Base-by-base conservation (phyloP, 2,888 invertebrate species). In the Muschampia plurimacula region DNA sequence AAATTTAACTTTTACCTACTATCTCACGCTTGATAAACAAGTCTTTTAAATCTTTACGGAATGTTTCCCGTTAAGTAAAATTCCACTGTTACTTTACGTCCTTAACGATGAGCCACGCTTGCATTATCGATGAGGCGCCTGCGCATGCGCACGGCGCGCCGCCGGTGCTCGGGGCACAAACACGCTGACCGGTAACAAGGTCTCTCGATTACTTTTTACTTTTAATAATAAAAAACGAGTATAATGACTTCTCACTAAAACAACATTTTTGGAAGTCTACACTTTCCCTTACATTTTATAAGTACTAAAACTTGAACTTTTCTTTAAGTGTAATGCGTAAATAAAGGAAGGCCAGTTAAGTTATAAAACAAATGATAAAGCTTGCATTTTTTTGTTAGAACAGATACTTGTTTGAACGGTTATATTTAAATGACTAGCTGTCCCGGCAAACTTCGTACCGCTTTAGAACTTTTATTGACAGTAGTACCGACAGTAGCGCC, bases 101-200 rank as follows among this genome's bases (percentile, higher is more conserved):
- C 57, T 64, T 65, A 64, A 57, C 46, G 65, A 70, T n/a, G 55
- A 57, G 52, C 39, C 52, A 55, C 64, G 65, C 39, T 57, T 64
- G 57, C 57, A 70, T 70, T 63, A 67, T 68, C 13, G 62, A 72
- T 72, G 68, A 32, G 67, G 64, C 67, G 71, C 71, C 71, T 71
- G 71, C 66, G 66, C 52, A 36, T 12, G 55, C 22, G 55, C 55
- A 49, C 13, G 70, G 46, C 46, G 60, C 67, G 68, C 32, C 68
- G 49, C 41, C 49, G 49, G 13, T n/a, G 44, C 12, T 36, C 67
- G 55, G 55, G 66, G 55, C 41, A 67, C 52, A 63, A 64, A 64
- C 69, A 41, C 22, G 68, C 68, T 69, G 64, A 69, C 69, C 69
- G 69, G 52, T 69, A 69, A 69, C 69, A 64, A 69, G 69, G 69